Evolutionary conservation across 2,888 invertebrate genomes (phyloP).

Genomic region (Sinodicranocentrus sp.): DNA sequence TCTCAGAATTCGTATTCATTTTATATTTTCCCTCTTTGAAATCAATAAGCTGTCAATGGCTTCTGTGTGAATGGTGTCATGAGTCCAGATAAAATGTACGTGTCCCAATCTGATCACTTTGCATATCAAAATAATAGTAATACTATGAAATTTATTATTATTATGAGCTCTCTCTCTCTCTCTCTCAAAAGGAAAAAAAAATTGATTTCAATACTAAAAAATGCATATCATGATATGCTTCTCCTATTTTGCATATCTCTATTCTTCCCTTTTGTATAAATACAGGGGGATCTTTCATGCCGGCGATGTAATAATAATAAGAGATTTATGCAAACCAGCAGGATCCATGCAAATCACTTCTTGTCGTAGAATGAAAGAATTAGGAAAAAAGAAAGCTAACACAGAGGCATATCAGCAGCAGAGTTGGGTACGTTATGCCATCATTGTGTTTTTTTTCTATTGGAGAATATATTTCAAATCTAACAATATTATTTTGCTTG

Average conservation of each 20-base stretch:
- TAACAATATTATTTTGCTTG: constrained; percentile 43
- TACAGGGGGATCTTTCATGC: no score
- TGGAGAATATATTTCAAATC: neutral
- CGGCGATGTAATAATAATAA: no score
- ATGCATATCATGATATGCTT: constrained; percentile 7
- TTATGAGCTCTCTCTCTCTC: no score
- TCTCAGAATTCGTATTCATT: constrained; percentile 34
- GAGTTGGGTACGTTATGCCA: no score
- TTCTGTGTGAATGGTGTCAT: constrained; percentile 47
- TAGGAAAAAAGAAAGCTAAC: constrained; percentile 33
- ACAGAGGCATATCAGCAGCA: no score
- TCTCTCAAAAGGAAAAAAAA: no score
- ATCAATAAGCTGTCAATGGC: constrained; percentile 69
- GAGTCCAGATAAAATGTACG: constrained; percentile 50
- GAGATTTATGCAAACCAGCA: constrained; percentile 55
- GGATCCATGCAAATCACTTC: constrained; percentile 53
- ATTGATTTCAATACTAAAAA: constrained; percentile 23
- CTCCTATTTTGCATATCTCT: constrained; percentile 1
- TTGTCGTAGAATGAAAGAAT: constrained; percentile 13
- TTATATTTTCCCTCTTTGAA: no score
- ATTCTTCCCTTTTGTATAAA: constrained; percentile 17
- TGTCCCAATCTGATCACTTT: constrained; percentile 46
- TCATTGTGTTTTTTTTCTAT: no score
- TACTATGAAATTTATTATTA: constrained; percentile 35
- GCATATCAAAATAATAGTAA: constrained; percentile 44